Conservation (phyloP, 1,140 invertebrate species). For the Drosophila nebulosa region DNA sequence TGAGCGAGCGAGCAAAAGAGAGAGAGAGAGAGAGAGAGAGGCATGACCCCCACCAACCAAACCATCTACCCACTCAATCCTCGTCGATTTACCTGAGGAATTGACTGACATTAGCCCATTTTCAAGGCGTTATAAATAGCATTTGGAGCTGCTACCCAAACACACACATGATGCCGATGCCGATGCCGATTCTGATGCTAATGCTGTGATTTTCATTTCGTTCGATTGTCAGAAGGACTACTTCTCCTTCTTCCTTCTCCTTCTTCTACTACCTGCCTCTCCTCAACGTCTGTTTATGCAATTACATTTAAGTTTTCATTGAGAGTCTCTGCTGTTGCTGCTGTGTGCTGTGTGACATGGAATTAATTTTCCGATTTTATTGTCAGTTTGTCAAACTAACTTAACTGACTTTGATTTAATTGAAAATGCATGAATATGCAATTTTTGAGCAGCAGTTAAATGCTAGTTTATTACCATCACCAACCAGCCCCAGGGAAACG, state of each 20-base stretch:
- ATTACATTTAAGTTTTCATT: conserved; percentile 69
- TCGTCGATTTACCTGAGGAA: conserved; percentile 64
- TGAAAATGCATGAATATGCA: conserved; percentile 79
- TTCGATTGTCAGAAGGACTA: conserved; percentile 20
- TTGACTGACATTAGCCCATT: conserved; percentile 77
- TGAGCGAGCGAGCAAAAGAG: too few species aligned
- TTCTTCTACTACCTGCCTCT: neutral
- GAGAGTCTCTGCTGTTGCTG: too few species aligned
- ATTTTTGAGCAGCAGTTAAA: conserved; percentile 58
- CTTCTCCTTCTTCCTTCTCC: neutral
- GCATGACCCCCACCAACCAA: too few species aligned
- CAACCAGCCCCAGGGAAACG: neutral
- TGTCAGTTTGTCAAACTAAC: conserved; percentile 67
- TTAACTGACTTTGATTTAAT: conserved; percentile 75
- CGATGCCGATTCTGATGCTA: conserved; percentile 1
- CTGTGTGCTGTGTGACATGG: conserved; percentile 63
- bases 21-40: too few species aligned
- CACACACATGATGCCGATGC: conserved; percentile 10
- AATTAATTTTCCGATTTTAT: conserved; percentile 79
- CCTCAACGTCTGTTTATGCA: conserved; percentile 35
- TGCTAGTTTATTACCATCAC: conserved; percentile 17
- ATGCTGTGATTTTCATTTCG: conserved; percentile 61
- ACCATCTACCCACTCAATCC: conserved; percentile 11
- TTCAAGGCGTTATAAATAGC: conserved; percentile 77
- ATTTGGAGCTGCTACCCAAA: conserved; percentile 62